Base-by-base conservation (phyloP, 2,888 invertebrate species). In the Drosophila diplacantha region DNA sequence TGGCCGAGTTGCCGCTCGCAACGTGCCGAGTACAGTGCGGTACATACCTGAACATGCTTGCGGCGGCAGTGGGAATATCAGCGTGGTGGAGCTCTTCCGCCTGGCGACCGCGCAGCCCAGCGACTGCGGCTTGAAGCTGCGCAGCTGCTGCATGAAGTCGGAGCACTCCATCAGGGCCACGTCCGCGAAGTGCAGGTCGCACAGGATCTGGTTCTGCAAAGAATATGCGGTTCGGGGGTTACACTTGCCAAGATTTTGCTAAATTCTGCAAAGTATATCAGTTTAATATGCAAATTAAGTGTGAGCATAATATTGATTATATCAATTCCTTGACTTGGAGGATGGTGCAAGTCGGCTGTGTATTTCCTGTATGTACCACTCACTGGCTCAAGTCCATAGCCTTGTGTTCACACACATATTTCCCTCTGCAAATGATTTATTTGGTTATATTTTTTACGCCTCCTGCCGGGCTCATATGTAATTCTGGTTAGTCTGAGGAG, bases 91-190 rank as follows among this genome's bases (percentile, higher is more conserved):
- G 81, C 95, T 95, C 90, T 97, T 97, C 88, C 97, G 92, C 86
- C 97, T 90, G 69, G 96, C 96, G 84, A 97, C 97, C 81, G 96
- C 96, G 91, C 96, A 97, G 89, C 97, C 97, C 88, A 97, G 91
- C 84, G 96, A 96, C 91, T 97, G 96, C 84, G 96, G 96, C 90
- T 97, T 97, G 91, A 97, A 97, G 91, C 96, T 94, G 87, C 96
- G 93, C 88, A 97, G 92, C 91, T 97, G 96, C 90, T 96, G 96
- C 96, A 97, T 96, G 91, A 96, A 97, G 92, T 97, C 96, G 85
- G 96, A 95, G 91, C 95, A 96, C 94, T 96, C 96, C 95, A 96
- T 96, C 89, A 96, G 95, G 89, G 96, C 95, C 82, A 96, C 96
- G 94, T 97, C 97, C 86, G 96, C 96, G 89, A 96, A 97, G 91